Evolutionary conservation across 2,797 vertebrate genomes (phyloP), one percentile per base, ranked within the genome.

Genomic region (Vireo griseus): DNA sequence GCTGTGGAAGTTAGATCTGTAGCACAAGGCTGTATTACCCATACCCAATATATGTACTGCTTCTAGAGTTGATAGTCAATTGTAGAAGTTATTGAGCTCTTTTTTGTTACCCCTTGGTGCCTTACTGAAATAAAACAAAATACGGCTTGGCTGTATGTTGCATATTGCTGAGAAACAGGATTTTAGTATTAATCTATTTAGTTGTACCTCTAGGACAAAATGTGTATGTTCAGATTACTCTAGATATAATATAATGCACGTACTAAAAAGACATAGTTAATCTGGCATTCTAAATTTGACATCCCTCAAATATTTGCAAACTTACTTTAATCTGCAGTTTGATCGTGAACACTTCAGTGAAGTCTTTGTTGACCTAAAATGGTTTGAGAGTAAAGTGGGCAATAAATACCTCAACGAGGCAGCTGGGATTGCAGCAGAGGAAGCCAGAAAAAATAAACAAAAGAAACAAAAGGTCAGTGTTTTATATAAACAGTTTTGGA

Each of bases 341-440:
- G 99, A 99, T 97, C 98, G 99, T 59, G 99, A 99, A 63, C 99
- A 99, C 97, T 99, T 99, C 95, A 99, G 96, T 92, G 99, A 99
- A 94, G 98, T 99, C 93, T 99, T 99, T 97, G 99, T 99, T 95
- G 99, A 99, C 96, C 97, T 99, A 66, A 99, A 99, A 97, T 99
- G 99, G 99, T 99, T 99, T 95, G 99, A 99, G 98, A 99, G 99
- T 97, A 99, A 99, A 98, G 98, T 99, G 66, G 99, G 99, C 35
- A 99, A 99, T 98, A 99, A 99, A 97, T 99, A 99, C 96, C 98
- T 99, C 96, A 99, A 99, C 1, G 99, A 99, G 96, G 99, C 99
- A 8, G 99, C 99, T 14, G 99, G 99, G 35, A 94, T 98, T 44
- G 99, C 99, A 85, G 99, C 99, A 33, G 99, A 99, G 94, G 98